These are phyloP conservation scores for Gisinianus flammeolus DNA, from an alignment of 2,888 invertebrate species.

Conservation along the genomic window DNA sequence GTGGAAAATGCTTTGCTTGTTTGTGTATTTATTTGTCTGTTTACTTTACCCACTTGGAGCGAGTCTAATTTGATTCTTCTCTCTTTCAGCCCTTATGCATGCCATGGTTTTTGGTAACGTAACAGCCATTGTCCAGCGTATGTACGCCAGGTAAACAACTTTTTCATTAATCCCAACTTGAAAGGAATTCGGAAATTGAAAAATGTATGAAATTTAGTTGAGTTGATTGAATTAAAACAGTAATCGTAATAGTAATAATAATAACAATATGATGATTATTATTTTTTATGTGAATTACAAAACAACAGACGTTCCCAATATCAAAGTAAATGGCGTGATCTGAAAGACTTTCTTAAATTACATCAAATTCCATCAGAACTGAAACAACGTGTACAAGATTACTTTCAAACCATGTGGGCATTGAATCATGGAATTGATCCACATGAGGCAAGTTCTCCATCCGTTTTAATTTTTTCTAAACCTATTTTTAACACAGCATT, in stretches of 20 bases:
- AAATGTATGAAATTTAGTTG: too few relatives aligned
- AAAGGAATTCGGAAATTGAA: neutral
- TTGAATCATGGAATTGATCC: conserved; percentile 96
- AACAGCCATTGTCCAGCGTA: conserved; percentile 94
- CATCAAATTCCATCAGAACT: conserved; percentile 95
- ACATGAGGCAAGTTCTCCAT: conserved; percentile 76
- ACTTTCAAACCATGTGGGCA: conserved; percentile 98
- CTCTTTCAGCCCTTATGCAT: conserved; percentile 88
- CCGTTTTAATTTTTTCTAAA: too few relatives aligned
- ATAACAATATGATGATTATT: too few relatives aligned
- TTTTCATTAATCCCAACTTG: neutral
- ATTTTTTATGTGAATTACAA: too few relatives aligned
- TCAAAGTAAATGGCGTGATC: conserved; percentile 91
- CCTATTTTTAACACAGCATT: too few relatives aligned
- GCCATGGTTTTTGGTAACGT: conserved; percentile 98
- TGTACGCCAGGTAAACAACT: conserved; percentile 69
- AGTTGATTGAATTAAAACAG: too few relatives aligned
- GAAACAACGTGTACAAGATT: conserved; percentile 95
- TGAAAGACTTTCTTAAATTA: conserved; percentile 91
- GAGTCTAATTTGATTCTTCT: too few relatives aligned
- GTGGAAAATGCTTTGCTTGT: too few relatives aligned
- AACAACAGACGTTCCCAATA: conserved; percentile 87
- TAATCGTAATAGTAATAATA: too few relatives aligned
- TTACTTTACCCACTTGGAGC: too few relatives aligned
- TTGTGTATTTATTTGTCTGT: too few relatives aligned